Percentiles rank a stretch among this genome's conserved stretches.
These are phyloP conservation scores for Synanthedon myopaeformis DNA, from an alignment of 2,888 invertebrate species.

Conservation along the genomic window DNA sequence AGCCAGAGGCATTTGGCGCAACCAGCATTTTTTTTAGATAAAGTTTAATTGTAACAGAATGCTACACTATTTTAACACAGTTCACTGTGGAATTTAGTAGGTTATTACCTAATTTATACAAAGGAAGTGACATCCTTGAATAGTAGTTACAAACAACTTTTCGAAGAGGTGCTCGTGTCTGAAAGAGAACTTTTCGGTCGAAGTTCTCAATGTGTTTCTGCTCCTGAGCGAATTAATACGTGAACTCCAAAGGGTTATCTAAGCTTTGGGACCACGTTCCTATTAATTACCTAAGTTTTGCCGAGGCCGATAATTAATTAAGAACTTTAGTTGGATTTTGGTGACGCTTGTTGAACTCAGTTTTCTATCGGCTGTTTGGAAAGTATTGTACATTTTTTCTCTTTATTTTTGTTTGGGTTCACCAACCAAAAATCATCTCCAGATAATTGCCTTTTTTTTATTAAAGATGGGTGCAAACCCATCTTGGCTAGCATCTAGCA, in stretches of 20 bases:
- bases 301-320: constrained; percentile 55
- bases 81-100: no score
- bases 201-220: constrained; percentile 46
- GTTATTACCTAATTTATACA: no score
- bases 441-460: no score
- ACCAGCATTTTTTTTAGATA: no score
- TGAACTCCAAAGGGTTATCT: constrained; percentile 59
- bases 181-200: constrained; percentile 28
- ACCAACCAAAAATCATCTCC: no score
- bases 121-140: background rate
- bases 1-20: no score
- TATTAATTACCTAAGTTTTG: constrained; percentile 59
- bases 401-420: no score
- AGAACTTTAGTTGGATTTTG: constrained; percentile 21
- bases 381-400: no score
- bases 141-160: background rate
- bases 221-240: constrained; percentile 48
- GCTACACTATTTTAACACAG: no score
- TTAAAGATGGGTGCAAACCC: no score
- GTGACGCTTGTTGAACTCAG: constrained; percentile 11
- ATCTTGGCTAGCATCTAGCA: no score
- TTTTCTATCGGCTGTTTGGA: background rate
- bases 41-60: no score
- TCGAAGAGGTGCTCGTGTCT: constrained; percentile 8
- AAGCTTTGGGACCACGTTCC: constrained; percentile 55